These are phyloP conservation scores for Pachyrhynchus sulphureomaculatus DNA, from an alignment of 1,140 invertebrate species.

Conservation along the genomic window DNA sequence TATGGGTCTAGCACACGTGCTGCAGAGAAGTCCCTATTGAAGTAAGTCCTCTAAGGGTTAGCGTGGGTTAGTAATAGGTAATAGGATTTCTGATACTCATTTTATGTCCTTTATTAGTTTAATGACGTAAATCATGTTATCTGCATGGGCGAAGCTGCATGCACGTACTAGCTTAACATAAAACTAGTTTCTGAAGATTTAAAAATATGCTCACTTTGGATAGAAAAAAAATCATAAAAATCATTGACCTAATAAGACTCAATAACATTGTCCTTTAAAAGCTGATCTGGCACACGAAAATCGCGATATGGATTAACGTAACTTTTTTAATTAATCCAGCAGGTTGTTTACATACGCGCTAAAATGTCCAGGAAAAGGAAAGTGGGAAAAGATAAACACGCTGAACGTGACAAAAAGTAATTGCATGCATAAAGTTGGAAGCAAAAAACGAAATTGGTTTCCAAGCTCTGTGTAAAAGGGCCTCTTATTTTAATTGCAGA, in stretches of 20 bases:
- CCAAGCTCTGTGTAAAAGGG: neutral
- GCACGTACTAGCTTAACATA: too few species aligned
- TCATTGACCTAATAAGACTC: conserved; percentile 19
- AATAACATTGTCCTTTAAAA: conserved; percentile 19
- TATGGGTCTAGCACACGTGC: too few species aligned
- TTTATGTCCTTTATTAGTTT: too few species aligned
- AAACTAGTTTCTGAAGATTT: too few species aligned
- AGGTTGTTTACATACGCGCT: conserved; percentile 29
- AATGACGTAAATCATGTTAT: too few species aligned
- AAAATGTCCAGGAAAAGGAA: conserved; percentile 13
- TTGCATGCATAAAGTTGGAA: conserved; percentile 27
- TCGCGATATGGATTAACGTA: conserved; percentile 6
- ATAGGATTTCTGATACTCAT: too few species aligned
- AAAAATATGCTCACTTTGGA: too few species aligned
- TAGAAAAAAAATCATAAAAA: conserved; percentile 1
- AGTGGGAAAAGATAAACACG: conserved; percentile 29
- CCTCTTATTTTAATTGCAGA: conserved; percentile 3
- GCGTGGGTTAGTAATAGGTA: too few species aligned
- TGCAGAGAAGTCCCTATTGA: too few species aligned
- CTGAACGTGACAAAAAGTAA: conserved; percentile 35
- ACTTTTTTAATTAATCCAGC: conserved; percentile 35
- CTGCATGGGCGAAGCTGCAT: too few species aligned
- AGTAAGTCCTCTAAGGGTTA: too few species aligned
- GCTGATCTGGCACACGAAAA: conserved; percentile 11
- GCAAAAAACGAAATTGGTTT: conserved; percentile 12